Base-by-base conservation (phyloP, 2,888 invertebrate genomes). In the Clunio marinus region DNA sequence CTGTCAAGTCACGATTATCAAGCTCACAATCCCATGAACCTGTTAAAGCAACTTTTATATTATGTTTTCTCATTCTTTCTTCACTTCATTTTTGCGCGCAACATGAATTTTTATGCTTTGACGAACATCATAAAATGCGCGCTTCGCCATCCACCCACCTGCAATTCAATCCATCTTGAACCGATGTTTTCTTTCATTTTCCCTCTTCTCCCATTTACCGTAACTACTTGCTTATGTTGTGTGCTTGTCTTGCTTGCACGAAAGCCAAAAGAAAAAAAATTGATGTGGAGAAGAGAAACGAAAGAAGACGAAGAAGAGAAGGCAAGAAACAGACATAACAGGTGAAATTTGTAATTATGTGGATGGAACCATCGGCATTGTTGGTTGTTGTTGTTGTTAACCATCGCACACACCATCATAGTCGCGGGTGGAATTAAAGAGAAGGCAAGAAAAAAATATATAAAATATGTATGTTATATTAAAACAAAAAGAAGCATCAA, bases 261-360 rank as follows among this genome's bases (percentile, higher is more conserved):
- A 20, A 51, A 46, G 20, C 22, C 7, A 27, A 63, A 27, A 45
- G 27, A 60, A 60, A 59, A 60, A 60, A 51, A 51, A 17, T 7
- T 32, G 32, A 32, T 32, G 32, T 7, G 10, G 32, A 10, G 5
- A 22, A n/a, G 20, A n/a, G 51, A 51, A 51, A 51, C 51, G 22
- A 10, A 4, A 51, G 51, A 20, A 28, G 37, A 5, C 13, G 41
- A 45, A 63, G 63, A 63, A 45, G 45, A 10, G 20, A 13, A 28
- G 25, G 13, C n/a, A 57, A 24, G 25, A 59, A 59, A 62, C 63
- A 63, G 63, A 37, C 63, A 63, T 63, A 63, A 63, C 63, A 63
- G 63, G 63, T 63, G 63, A 63, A 63, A 63, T 63, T 63, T 46
- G 46, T 63, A 63, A 63, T 63, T 63, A 63, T 63, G 63, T 63